Base-by-base conservation (phyloP, 1,140 invertebrate species). In the Bactericera cockerelli region DNA sequence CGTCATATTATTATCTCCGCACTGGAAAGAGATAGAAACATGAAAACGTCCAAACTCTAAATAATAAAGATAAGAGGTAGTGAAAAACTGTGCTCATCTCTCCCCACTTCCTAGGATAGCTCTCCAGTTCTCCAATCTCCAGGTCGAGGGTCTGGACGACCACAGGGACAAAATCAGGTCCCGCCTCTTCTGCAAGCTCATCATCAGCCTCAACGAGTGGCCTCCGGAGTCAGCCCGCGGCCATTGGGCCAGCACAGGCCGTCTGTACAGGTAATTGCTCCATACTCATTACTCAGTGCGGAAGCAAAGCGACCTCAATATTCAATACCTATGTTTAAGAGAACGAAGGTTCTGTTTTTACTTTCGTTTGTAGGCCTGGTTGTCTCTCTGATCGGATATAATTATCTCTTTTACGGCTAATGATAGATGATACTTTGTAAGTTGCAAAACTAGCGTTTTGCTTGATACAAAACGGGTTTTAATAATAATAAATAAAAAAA, bases 131-230 rank as follows among this genome's bases (percentile, higher is more conserved):
- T 85, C 81, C 1, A 89, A 89, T 68, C 71, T 77, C 0, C 86
- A 89, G 66, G 71, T 91, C 36, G 87, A 91, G 70, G 73, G 76
- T 31, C 75, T 90, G 19, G 77, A 80, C 60, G 88, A 92, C 64
- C 80, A 81, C 60, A 85, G 86, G 65, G 88, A 91, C 69, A 86
- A 88, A 67, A 83, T 92, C 19, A 85, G 88, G 64, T 87, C 85
- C 6, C 76, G 84, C 8, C 71, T 93, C 6, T 92, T 83, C 73
- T 84, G 83, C 42, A 89, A 90, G 71, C 74, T 92, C 59, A 87
- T 92, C 56, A 72, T 83, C 61, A 80, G 80, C 1, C 73, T 92
- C 1, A 80, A 76, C 2, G 82, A 89, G 67, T 75, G 79, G 0
- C 78, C 79, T 49, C 79, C 84, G 0, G 81, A 88, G 67, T 81